These are phyloP conservation scores for Mesocentrotus franciscanus DNA, from an alignment of 53 echinoderm and acorn worm genomes.

Conservation along the genomic window DNA sequence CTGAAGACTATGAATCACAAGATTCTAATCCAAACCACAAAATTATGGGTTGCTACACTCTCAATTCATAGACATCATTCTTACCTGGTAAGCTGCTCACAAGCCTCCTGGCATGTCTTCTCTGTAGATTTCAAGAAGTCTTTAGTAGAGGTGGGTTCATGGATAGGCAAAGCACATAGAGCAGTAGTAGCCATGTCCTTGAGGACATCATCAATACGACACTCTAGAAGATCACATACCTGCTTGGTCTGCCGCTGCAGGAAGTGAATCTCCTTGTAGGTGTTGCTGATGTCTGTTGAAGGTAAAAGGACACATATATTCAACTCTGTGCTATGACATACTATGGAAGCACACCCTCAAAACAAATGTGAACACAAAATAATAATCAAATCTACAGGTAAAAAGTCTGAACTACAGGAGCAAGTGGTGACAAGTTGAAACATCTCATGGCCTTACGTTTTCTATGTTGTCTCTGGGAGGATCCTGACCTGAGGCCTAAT, in stretches of 20 bases:
- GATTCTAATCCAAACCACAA: too few relatives aligned
- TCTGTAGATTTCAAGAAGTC: slow-evolving; percentile 89
- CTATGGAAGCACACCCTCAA: too few relatives aligned
- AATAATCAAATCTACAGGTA: too few relatives aligned
- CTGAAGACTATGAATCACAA: too few relatives aligned
- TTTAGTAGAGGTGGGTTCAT: slow-evolving; percentile 85
- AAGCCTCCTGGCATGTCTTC: slow-evolving; percentile 86
- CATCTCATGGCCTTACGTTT: too few relatives aligned
- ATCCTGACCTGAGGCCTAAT: neutral
- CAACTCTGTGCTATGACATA: neutral
- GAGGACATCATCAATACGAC: slow-evolving; percentile 94
- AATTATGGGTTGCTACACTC: too few relatives aligned
- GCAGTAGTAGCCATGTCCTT: slow-evolving; percentile 94
- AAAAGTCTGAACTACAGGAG: too few relatives aligned
- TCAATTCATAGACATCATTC: neutral
- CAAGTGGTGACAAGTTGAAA: too few relatives aligned
- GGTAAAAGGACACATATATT: neutral
- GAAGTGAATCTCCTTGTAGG: slow-evolving; percentile 90
- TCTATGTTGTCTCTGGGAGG: neutral
- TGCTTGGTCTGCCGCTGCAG: slow-evolving; percentile 93
- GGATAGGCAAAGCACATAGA: slow-evolving; percentile 87
- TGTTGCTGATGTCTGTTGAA: slow-evolving; percentile 78
- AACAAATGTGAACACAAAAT: too few relatives aligned
- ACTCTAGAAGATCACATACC: slow-evolving; percentile 92
- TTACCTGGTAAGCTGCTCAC: slow-evolving; percentile 88